Base-by-base conservation (phyloP, 2,888 invertebrate species). In the Drosophila tripunctata region DNA sequence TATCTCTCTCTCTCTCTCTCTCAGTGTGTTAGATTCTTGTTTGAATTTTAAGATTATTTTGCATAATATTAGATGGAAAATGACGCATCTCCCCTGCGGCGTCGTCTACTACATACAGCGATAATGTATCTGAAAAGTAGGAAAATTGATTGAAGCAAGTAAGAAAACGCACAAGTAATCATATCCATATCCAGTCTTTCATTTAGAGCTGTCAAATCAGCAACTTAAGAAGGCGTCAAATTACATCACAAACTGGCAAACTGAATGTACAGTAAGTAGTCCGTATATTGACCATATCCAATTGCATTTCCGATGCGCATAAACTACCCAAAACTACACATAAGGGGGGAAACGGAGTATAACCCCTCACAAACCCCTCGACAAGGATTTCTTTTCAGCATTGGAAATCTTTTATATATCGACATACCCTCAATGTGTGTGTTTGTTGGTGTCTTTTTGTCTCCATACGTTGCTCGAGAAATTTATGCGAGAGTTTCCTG, bases 401-500 rank as follows among this genome's bases (percentile, higher is more conserved):
- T 52, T 54, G 70, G 41, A 58, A 51, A 63, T 63, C 57, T 56
- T 45, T 10, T 27, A 27, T 27, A 27, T 44, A 41, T 19, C 22
- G 17, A 41, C 24, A 54, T 36, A 31, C 36, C 48, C 48, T 45
- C 19, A 4, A 6, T 14, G 24, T 45, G 27, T 24, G 45, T 58
- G 40, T 41, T 22, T 14, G 38, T 44, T 17, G 33, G 31, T 40
- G 24, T 33, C 19, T 30, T 24, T 57, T 52, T 66, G 65, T 58
- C 58, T 61, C 75, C 61, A 65, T 60, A 63, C 68, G 54, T 56
- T 58, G 65, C 31, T 79, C n/a, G n/a, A n/a, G 43, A 55, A 78
- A 82, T 83, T 87, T 87, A 83, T 83, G 87, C 82, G 75, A 72
- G 74, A 72, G 83, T 87, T 87, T 84, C 83, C 82, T 86, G 77